These are phyloP conservation scores for Cherax destructor DNA, from an alignment of 1,140 invertebrate genomes.

Conservation along the genomic window DNA sequence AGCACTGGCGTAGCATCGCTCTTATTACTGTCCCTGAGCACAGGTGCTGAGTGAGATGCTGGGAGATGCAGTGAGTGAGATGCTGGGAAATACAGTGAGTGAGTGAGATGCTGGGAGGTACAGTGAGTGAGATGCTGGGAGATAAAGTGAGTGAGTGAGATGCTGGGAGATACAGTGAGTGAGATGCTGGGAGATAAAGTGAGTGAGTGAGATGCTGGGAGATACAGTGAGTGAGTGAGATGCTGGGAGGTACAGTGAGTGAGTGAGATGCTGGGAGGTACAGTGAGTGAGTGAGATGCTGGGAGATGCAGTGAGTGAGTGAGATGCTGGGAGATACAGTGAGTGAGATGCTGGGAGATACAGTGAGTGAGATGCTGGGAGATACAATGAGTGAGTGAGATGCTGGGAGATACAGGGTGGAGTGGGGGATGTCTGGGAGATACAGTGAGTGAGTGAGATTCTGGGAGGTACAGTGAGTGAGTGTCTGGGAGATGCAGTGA, in stretches of 20 bases:
- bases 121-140: background rate
- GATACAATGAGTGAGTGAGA: background rate
- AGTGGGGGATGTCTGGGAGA: background rate
- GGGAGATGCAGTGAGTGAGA: background rate
- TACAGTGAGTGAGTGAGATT: background rate
- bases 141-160: background rate
- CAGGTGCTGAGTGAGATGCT: too few species aligned
- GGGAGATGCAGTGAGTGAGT: too few species aligned
- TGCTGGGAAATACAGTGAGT: background rate
- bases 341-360: background rate
- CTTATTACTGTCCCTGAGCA: too few species aligned
- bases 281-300: background rate
- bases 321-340: too few species aligned
- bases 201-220: background rate
- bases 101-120: background rate
- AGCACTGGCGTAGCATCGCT: too few species aligned
- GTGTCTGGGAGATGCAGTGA: too few species aligned
- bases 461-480: background rate
- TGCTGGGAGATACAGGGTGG: background rate
- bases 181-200: background rate
- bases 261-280: background rate
- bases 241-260: background rate
- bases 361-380: background rate
- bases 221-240: background rate
- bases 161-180: too few species aligned